Evolutionary conservation across 2,113 vertebrate species (phyloP).

Genomic region (Nestor notabilis): DNA sequence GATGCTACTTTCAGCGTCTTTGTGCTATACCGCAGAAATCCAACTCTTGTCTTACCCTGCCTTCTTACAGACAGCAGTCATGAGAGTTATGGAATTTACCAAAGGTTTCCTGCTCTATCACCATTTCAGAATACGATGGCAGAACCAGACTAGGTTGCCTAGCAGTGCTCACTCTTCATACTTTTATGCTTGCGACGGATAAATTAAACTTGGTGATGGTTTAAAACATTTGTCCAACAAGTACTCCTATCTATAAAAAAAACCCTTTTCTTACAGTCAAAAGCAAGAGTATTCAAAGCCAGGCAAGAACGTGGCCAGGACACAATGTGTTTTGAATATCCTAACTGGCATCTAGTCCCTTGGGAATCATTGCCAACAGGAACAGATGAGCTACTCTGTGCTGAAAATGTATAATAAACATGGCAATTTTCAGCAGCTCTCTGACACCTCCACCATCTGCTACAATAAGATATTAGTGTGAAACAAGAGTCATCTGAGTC

Average conservation of each 20-base stretch:
- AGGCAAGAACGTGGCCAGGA: background rate
- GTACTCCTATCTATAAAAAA: background rate
- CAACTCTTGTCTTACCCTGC: accelerated
- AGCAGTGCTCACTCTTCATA: background rate
- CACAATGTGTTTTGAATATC: background rate
- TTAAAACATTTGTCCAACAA: background rate
- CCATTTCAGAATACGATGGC: background rate
- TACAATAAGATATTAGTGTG: background rate
- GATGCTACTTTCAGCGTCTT: background rate
- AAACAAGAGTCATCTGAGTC: background rate
- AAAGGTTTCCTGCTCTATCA: background rate
- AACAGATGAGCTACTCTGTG: slow-evolving; percentile 27
- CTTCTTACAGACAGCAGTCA: background rate
- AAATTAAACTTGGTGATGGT: background rate
- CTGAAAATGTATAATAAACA: slow-evolving; percentile 22
- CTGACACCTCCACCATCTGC: slow-evolving; percentile 32
- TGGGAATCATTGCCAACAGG: slow-evolving; percentile 3
- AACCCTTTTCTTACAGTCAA: background rate
- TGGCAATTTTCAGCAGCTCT: slow-evolving; percentile 34
- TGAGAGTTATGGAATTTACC: background rate
- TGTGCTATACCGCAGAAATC: background rate
- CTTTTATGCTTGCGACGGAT: background rate
- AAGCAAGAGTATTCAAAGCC: background rate
- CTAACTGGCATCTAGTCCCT: background rate
- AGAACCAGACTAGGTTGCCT: background rate